Conservation (phyloP, 2,797 vertebrate species). For the Helarctos malayanus region DNA sequence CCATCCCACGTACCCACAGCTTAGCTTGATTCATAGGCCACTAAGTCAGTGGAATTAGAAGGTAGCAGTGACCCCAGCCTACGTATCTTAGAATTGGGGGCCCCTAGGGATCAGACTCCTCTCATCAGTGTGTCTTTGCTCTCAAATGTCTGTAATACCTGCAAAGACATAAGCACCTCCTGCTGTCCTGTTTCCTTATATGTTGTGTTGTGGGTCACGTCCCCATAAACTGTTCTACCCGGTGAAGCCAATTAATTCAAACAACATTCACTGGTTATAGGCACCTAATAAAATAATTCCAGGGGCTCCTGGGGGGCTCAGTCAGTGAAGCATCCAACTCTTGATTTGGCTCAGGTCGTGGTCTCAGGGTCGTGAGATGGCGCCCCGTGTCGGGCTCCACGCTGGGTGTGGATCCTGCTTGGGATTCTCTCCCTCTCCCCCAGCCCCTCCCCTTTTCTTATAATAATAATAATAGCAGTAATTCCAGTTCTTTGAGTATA, state of each 20-base stretch:
- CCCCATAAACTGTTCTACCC: background rate
- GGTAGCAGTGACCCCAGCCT: background rate
- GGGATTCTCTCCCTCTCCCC: background rate
- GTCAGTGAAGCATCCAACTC: background rate
- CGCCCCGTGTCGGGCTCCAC: background rate
- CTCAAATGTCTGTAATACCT: background rate
- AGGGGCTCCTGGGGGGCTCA: background rate
- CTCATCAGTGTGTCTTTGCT: background rate
- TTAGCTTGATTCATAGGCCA: background rate
- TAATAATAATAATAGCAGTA: background rate
- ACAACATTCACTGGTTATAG: background rate
- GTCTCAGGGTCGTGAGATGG: background rate
- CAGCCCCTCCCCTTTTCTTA: background rate
- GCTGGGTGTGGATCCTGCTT: background rate
- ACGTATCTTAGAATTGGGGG: background rate
- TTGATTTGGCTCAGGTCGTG: background rate
- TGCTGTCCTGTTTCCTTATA: background rate
- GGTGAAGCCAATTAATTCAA: background rate
- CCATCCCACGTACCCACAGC: accelerated
- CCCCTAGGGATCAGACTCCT: background rate
- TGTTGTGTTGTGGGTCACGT: background rate
- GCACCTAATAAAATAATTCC: background rate
- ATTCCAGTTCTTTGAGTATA: background rate
- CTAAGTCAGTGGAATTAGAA: background rate
- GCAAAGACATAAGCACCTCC: background rate